A percentile compares a stretch with the other conserved stretches of the same genome.
Conservation (phyloP, 1,140 invertebrate genomes). For the Drosophila orosa region DNA sequence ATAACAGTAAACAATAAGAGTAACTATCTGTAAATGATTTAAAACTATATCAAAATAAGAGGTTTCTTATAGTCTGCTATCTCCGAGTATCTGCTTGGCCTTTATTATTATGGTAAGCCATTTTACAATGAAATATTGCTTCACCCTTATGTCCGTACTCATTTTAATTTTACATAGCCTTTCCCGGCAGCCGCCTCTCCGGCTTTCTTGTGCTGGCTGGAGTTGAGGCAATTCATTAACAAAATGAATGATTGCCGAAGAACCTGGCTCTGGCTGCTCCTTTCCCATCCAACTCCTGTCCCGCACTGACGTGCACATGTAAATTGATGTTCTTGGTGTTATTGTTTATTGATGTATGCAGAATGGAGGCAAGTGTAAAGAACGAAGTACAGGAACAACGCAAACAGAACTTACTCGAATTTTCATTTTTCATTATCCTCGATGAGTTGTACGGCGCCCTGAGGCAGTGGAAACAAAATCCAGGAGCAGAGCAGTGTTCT, state of each 20-base stretch:
- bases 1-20: too few relatives aligned
- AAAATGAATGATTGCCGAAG: conserved; percentile 75
- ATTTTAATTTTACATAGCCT: conserved; percentile 30
- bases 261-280: conserved; percentile 49
- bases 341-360: conserved; percentile 56
- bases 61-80: background rate
- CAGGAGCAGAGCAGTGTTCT: background rate
- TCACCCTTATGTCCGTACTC: conserved; percentile 17
- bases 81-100: background rate
- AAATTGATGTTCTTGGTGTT: conserved; percentile 53
- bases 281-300: conserved; percentile 14
- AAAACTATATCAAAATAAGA: background rate
- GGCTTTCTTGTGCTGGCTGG: conserved; percentile 3
- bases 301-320: conserved; percentile 53
- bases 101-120: conserved; percentile 34
- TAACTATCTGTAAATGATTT: background rate
- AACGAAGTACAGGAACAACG: conserved; percentile 10
- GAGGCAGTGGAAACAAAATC: conserved; percentile 7
- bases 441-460: background rate
- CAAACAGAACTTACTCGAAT: conserved; percentile 33
- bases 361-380: conserved; percentile 19
- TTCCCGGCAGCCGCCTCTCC: background rate
- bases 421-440: conserved; percentile 43
- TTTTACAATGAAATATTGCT: conserved; percentile 45
- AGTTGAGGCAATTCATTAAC: conserved; percentile 73